Evolutionary conservation across 1,140 invertebrate species (phyloP), one percentile per base, ranked within the genome.

Genomic region (Frieseomelitta varia): DNA sequence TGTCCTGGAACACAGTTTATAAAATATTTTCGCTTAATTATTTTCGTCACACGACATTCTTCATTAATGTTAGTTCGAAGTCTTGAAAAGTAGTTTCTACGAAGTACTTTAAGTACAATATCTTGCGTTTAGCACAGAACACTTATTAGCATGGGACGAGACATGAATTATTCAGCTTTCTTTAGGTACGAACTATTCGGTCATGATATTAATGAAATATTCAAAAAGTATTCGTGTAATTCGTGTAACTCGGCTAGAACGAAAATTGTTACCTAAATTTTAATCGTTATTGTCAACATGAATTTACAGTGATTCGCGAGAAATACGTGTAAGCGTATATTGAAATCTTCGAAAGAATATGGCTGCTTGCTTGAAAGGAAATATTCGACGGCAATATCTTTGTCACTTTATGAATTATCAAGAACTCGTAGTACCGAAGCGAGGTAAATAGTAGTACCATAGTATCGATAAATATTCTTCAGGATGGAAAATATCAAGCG

Each of bases 131-230:
- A 73, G 3, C 56, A 34, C 3, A 6, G 4, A 34, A 55, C 24
- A 56, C 51, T 21, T 56, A 17, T 74, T 74, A 24, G 17, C 24
- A 14, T 51, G 15, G 19, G 19, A 74, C 53, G 24, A 34, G 21
- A 55, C 12, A 30, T 61, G 21, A 58, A 75, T 75, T 39, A n/a
- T 74, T 58, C 53, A 14, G 58, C 58, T n/a, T 24, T 19, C 4
- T 21, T 51, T 24, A 24, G 3, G 10, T 4, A 4, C n/a, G 30
- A 73, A n/a, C 15, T 73, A 27, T n/a, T 51, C 15, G 17, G 27
- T 27, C 73, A 39, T 58, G 58, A 24, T 74, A 53, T 74, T 58
- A 73, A 58, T 75, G 12, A 6, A 73, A 61, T 39, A n/a, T 58
- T 6, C 30, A 10, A 8, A 24, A 61, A 56, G 24, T 75, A 55